Evolutionary conservation across 2,888 invertebrate species (phyloP).

Genomic region (Caenorhabditis parvicauda): DNA sequence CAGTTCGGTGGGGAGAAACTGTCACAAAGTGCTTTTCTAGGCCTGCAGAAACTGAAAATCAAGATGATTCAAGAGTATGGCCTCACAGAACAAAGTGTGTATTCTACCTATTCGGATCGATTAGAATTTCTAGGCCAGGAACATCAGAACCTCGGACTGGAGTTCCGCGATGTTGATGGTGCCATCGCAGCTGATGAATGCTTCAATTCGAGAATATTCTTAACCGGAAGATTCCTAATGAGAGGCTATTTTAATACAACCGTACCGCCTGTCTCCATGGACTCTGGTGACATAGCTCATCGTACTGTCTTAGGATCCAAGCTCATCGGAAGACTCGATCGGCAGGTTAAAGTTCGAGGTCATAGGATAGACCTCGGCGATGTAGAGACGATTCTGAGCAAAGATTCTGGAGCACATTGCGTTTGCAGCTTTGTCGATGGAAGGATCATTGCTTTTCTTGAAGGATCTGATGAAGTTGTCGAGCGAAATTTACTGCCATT

Average conservation of each 20-base stretch:
- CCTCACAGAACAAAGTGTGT: conserved; percentile 52
- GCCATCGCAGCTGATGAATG: background rate
- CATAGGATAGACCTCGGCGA: conserved; percentile 44
- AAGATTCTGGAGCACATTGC: too few relatives aligned
- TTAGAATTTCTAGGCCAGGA: background rate
- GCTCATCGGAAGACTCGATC: conserved; percentile 45
- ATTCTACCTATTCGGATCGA: too few relatives aligned
- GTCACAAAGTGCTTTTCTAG: too few relatives aligned
- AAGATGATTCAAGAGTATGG: conserved; percentile 42
- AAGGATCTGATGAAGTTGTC: too few relatives aligned
- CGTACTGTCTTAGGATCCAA: background rate
- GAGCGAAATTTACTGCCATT: too few relatives aligned
- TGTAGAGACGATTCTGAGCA: too few relatives aligned
- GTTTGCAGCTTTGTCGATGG: too few relatives aligned
- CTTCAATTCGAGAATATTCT: background rate
- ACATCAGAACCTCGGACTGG: background rate
- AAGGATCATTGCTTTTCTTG: too few relatives aligned
- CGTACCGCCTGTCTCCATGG: too few relatives aligned
- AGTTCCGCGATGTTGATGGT: background rate
- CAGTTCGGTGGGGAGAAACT: conserved; percentile 49
- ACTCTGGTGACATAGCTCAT: conserved; percentile 22
- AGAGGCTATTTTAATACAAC: too few relatives aligned
- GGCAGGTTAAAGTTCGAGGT: conserved; percentile 48
- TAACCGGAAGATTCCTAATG: background rate
- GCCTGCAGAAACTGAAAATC: too few relatives aligned